These are phyloP conservation scores for Neodiprion pinetum DNA, from an alignment of 1,140 invertebrate genomes.

Conservation along the genomic window DNA sequence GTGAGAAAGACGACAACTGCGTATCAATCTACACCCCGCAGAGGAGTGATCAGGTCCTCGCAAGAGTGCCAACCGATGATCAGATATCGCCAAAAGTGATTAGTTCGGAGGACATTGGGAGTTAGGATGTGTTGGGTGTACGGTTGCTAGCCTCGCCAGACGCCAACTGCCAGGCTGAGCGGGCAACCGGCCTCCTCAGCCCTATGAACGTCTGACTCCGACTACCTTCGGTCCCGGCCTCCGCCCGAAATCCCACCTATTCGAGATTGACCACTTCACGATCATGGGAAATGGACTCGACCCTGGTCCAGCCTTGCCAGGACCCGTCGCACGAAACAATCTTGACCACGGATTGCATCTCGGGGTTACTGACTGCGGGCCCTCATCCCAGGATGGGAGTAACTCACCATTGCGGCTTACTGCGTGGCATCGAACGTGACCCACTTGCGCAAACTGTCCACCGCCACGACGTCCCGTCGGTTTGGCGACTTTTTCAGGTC, in stretches of 20 bases:
- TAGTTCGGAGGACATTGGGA: background rate
- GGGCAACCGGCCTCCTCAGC: background rate
- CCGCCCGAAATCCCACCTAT: no score
- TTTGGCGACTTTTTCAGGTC: background rate
- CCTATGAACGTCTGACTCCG: constrained; percentile 13
- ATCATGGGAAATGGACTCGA: no score
- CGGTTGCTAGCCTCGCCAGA: constrained; percentile 11
- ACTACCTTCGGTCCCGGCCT: constrained; percentile 8
- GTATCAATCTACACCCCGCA: constrained; percentile 8
- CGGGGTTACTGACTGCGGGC: no score
- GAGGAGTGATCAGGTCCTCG: constrained; percentile 16
- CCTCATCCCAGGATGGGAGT: no score
- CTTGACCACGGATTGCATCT: no score
- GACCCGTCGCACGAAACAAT: no score
- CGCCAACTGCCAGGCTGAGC: background rate
- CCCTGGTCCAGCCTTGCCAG: no score
- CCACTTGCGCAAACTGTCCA: no score
- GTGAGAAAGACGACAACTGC: background rate
- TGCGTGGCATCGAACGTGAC: no score
- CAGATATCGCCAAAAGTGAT: constrained; percentile 11
- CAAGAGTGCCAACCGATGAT: background rate
- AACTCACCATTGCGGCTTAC: no score
- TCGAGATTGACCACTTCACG: no score
- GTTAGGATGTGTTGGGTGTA: background rate
- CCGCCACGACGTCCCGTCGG: no score